Percentiles rank a stretch among this genome's conserved stretches.
phyloP scores from a whole-genome alignment of 2,888 invertebrate genomes.

The Megalurothrips usitatus region DNA sequence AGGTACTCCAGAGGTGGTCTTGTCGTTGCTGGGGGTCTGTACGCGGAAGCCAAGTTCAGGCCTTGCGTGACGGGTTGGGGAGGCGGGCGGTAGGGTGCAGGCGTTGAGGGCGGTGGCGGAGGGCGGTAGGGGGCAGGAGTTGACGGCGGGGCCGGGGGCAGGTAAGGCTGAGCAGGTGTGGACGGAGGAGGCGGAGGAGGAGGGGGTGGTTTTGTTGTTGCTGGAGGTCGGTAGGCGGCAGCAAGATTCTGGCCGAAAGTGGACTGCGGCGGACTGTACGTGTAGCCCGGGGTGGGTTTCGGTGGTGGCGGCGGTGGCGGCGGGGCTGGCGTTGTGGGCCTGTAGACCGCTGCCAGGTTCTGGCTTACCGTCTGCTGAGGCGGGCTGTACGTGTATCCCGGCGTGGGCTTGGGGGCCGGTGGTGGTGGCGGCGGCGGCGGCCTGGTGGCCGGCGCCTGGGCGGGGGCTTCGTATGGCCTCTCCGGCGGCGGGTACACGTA shows the following conservation, averaged over 20 bases:
- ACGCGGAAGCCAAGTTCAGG: background rate
- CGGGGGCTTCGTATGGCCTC: background rate
- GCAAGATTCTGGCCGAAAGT: background rate
- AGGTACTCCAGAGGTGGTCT: background rate
- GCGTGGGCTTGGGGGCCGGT: background rate
- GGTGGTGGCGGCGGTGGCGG: background rate
- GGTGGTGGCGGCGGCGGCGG: background rate
- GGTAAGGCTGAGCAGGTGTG: background rate
- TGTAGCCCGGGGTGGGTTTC: background rate
- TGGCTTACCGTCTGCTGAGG: background rate
- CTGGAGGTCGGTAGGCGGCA: background rate
- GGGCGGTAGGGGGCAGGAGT: background rate
- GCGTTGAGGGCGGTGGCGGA: background rate
- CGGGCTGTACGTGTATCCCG: background rate
- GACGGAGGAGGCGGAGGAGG: background rate
- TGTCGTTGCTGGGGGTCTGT: background rate
- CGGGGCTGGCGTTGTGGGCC: background rate
- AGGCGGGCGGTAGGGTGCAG: background rate
- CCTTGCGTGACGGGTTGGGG: background rate
- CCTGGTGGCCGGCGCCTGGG: background rate
- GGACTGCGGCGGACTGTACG: background rate
- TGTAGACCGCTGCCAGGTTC: background rate
- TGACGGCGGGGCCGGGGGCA: background rate
- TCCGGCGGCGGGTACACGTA: constrained; percentile 2
- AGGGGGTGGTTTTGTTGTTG: background rate